Evolutionary conservation across 2,888 invertebrate species (phyloP), one percentile per base, ranked within the genome.

Genomic region (Agrotis puta): DNA sequence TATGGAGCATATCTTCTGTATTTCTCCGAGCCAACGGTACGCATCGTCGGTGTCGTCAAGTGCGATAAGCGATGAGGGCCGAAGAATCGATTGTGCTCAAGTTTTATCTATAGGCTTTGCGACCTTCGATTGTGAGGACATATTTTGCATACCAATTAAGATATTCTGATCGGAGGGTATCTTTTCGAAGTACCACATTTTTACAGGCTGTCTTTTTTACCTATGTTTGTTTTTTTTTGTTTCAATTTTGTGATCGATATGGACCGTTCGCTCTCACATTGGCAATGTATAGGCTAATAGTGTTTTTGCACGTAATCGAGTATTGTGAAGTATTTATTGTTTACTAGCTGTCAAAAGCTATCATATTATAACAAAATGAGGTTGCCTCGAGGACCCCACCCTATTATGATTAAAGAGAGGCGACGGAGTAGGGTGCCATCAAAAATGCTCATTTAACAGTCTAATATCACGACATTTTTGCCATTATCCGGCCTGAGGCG

Each of bases 391-490:
- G 53, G 47, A 22, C 56, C 64, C 71, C 50, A 62, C 64, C 69
- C 64, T 48, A 58, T 74, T 70, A 75, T 47, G 56, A 47, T 54
- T 63, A 39, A 54, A 48, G 65, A 57, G 63, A 56, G 72, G 74
- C 59, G 59, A 50, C 63, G 64, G 45, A 66, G 39, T 33, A 39
- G 48, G 62, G 69, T 45, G 81, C 69, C 64, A 85, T 84, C 56
- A 84, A 84, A 85, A 85, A 77, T 75, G 74, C 84, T 84, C 85
- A 85, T 87, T 88, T 86, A 83, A 63, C 77, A 74, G 65, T 84
- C 70, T 83, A 84, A 83, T 85, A 83, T 57, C 81, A 72, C 67
- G 71, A 39, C 65, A 74, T 81, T 84, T 83, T 77, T 61, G 72
- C 61, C 66, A 68, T 75, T 81, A 77, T 77, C 64, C 50, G 56